phyloP scores from a whole-genome alignment of 2,888 invertebrate genomes.

The Hypselothyrea guttata region DNA sequence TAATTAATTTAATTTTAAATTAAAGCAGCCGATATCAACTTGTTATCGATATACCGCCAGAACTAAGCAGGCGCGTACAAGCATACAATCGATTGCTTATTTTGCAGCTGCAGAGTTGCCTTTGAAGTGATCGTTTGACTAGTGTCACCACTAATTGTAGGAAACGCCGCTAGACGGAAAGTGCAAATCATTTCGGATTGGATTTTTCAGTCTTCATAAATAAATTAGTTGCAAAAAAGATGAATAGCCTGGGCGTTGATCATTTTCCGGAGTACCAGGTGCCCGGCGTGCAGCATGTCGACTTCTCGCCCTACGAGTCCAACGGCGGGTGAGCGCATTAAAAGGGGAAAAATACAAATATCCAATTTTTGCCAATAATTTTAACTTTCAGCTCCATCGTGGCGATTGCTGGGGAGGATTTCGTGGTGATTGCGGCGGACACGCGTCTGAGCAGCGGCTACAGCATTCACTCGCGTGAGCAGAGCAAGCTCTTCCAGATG shows the following conservation, averaged over 20 bases:
- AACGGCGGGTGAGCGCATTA: slow-evolving; percentile 88
- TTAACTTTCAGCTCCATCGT: slow-evolving; percentile 91
- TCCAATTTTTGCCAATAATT: slow-evolving; percentile 5
- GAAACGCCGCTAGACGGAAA: slow-evolving; percentile 55
- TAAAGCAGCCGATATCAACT: too few species aligned
- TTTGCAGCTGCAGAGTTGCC: too few species aligned
- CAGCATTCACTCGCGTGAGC: slow-evolving; percentile 93
- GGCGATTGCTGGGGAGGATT: slow-evolving; percentile 97
- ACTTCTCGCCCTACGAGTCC: slow-evolving; percentile 88
- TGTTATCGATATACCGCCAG: too few species aligned
- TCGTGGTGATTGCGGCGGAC: slow-evolving; percentile 96
- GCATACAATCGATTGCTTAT: too few species aligned
- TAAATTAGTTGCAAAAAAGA: slow-evolving; percentile 37
- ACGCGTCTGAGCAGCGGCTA: slow-evolving; percentile 96
- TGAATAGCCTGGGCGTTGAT: slow-evolving; percentile 68
- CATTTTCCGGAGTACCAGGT: slow-evolving; percentile 81
- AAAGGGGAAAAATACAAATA: background rate
- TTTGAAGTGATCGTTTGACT: background rate
- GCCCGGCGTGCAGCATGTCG: slow-evolving; percentile 82
- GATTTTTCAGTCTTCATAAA: slow-evolving; percentile 26
- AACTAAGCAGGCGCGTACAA: too few species aligned
- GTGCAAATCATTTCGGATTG: slow-evolving; percentile 70
- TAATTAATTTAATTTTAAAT: too few species aligned
- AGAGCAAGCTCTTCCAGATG: slow-evolving; percentile 92
- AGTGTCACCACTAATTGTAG: slow-evolving; percentile 59